A percentile compares a stretch with the other conserved stretches of the same genome.
phyloP scores from a whole-genome alignment of 2,888 invertebrate species.

The Torymus texanus region DNA sequence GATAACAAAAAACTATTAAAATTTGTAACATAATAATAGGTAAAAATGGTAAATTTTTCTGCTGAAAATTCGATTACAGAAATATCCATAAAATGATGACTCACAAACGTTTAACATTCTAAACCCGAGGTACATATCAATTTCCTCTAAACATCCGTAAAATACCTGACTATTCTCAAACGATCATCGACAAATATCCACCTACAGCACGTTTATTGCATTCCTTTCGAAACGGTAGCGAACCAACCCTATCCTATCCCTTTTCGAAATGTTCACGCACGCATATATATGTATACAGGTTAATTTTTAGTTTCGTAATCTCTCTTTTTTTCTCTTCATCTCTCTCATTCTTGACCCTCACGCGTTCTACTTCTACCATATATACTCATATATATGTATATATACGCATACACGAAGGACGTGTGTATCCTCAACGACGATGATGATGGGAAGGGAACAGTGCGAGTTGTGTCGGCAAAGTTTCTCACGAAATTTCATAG shows the following conservation, averaged over 20 bases:
- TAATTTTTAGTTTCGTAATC: slow-evolving; percentile 47
- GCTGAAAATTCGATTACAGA: too few species aligned
- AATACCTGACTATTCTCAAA: not conserved
- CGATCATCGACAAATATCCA: not conserved
- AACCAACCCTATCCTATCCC: slow-evolving; percentile 12
- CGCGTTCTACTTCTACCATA: slow-evolving; percentile 35
- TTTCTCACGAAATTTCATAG: slow-evolving; percentile 52
- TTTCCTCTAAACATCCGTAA: not conserved
- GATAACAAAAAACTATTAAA: too few species aligned
- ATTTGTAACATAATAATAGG: too few species aligned
- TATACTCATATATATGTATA: not conserved
- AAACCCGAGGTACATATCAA: too few species aligned
- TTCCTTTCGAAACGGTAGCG: slow-evolving; percentile 47
- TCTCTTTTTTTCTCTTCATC: too few species aligned
- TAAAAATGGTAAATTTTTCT: too few species aligned
- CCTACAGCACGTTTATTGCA: not conserved
- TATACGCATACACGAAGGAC: not conserved
- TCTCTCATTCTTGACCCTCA: too few species aligned
- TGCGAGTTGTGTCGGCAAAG: not conserved
- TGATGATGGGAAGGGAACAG: slow-evolving; percentile 42
- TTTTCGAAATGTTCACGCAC: slow-evolving; percentile 11
- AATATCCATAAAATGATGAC: too few species aligned
- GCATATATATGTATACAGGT: not conserved
- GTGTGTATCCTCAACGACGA: not conserved
- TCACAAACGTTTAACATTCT: too few species aligned